These are phyloP conservation scores for Limulus polyphemus DNA, from an alignment of 2,888 invertebrate genomes.

Conservation along the genomic window DNA sequence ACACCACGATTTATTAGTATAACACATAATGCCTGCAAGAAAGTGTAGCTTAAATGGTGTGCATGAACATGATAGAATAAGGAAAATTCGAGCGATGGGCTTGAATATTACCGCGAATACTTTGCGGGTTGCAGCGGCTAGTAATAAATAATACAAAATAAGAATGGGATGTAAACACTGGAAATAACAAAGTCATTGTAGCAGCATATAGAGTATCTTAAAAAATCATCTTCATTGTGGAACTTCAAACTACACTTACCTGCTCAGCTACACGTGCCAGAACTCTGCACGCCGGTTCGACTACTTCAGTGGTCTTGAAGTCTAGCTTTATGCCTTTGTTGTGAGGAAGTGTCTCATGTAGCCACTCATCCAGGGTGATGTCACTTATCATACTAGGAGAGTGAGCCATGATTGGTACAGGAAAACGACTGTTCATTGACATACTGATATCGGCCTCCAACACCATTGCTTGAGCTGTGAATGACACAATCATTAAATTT, in stretches of 20 bases:
- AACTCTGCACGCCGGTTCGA: constrained; percentile 31
- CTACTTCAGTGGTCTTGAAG: constrained; percentile 35
- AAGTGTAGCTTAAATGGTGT: no score
- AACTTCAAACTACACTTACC: constrained; percentile 1
- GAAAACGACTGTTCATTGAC: constrained; percentile 26
- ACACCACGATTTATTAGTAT: no score
- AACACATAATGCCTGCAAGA: no score
- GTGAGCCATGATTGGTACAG: constrained; percentile 37
- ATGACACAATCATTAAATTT: neutral
- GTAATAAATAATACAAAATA: no score
- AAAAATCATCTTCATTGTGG: no score
- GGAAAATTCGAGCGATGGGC: no score
- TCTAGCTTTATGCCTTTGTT: constrained; percentile 37
- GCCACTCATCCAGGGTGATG: constrained; percentile 35
- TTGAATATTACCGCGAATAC: no score
- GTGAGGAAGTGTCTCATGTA: constrained; percentile 28
- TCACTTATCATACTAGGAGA: constrained; percentile 33
- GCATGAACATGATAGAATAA: no score
- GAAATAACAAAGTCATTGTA: no score
- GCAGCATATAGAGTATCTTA: no score
- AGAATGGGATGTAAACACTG: no score
- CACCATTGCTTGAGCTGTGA: constrained; percentile 22
- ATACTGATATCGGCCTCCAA: constrained; percentile 27
- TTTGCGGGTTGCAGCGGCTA: no score
- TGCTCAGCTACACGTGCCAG: constrained; percentile 26